Base-by-base conservation (phyloP, 2,797 vertebrate species). In the Malacoctenus gilli region DNA sequence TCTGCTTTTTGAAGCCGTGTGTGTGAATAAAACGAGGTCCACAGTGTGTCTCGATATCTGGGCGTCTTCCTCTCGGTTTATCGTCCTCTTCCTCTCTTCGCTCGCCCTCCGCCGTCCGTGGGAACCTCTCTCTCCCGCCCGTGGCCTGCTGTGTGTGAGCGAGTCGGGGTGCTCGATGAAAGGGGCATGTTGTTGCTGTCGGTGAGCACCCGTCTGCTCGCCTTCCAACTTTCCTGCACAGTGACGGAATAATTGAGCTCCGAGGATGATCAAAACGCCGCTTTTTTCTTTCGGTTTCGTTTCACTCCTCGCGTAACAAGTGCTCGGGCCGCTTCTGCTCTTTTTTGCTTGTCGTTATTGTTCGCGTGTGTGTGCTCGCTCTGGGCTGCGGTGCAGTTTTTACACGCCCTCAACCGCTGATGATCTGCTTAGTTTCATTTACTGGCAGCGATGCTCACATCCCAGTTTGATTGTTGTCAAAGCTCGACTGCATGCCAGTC, bases 201-300 rank as follows among this genome's bases (percentile, higher is more conserved):
- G 30, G 51, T 61, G 50, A 57, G 56, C 31, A 46, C 66, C 39
- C 32, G 16, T 51, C 53, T 53, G n/a, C n/a, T n/a, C n/a, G n/a
- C n/a, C n/a, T 36, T 37, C 18, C 30, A 50, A 66, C 64, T 57
- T 59, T 13, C n/a, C n/a, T n/a, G 59, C 51, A 70, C 36, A 52
- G 43, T 52, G 47, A 41, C 31, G 47, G 57, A 76, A 74, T 68
- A 64, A 68, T 71, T 68, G 55, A n/a, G n/a, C n/a, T n/a, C n/a
- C n/a, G n/a, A n/a, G n/a, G n/a, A n/a, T n/a, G n/a, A 73, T 75
- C 23, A 32, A 19, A 44, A 46, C 39, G 40, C 22, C 25, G 23
- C 48, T 1, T 16, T 58, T 62, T 71, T 16, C 32, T 65, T 44
- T 70, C 4, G 6, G 44, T 56, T 73, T 69, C 22, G 23, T 56